A percentile compares a stretch with the other conserved stretches of the same genome.
Conservation (phyloP, 1,140 invertebrate species). For the Drosophila burlai region DNA sequence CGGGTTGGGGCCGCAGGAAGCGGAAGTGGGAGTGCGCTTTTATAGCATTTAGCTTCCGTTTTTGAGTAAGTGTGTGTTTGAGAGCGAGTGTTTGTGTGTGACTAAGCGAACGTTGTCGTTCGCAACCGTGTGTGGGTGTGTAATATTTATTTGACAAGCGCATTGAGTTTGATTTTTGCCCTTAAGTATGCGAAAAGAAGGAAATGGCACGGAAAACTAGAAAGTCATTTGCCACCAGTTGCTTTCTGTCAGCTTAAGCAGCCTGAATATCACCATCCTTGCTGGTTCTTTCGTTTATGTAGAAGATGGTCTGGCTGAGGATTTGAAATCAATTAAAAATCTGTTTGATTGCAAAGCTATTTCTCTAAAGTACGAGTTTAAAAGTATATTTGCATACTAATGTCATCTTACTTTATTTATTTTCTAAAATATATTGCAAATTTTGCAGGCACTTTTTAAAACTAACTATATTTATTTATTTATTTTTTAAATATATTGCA, state of each 20-base stretch:
- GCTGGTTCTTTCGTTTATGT: not conserved
- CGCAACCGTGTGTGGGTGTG: not conserved
- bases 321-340: not conserved
- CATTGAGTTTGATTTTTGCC: slow-evolving; percentile 54
- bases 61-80: slow-evolving; percentile 10
- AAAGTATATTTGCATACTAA: not conserved
- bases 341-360: no score
- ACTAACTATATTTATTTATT: not conserved
- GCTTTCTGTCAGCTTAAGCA: not conserved
- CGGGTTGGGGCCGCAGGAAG: not conserved
- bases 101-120: slow-evolving; percentile 13
- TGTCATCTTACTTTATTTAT: not conserved
- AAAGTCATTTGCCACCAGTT: slow-evolving; percentile 57
- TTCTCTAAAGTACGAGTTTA: no score
- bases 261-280: not conserved
- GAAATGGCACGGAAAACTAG: slow-evolving; percentile 39
- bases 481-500: not conserved
- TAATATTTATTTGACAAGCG: slow-evolving; percentile 57
- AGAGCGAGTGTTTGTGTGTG: slow-evolving; percentile 8
- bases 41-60: slow-evolving; percentile 73
- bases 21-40: slow-evolving; percentile 53
- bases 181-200: slow-evolving; percentile 41
- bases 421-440: not conserved
- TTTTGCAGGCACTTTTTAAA: not conserved
- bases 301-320: not conserved